Evolutionary conservation across 92 coral and sea anemone species (phyloP).

Genomic region (Porites cylindrica): DNA sequence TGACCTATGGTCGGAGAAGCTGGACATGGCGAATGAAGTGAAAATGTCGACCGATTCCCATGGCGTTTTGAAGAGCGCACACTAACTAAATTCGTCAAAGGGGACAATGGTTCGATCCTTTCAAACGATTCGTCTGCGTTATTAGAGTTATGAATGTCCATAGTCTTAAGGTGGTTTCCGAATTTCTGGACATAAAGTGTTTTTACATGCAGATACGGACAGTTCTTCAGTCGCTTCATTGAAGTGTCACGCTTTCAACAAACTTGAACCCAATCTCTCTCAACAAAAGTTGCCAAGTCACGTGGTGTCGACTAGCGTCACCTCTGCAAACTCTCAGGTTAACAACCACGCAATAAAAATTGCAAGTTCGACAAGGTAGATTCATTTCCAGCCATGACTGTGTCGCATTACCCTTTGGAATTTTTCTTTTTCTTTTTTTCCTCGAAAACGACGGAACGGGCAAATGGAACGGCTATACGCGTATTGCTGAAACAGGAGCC

Average conservation of each 20-base stretch:
- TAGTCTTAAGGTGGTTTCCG: neutral
- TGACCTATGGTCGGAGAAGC: conserved; percentile 32
- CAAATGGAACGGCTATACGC: too few species aligned
- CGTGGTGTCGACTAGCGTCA: too few species aligned
- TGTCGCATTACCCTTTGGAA: too few species aligned
- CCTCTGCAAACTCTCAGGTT: too few species aligned
- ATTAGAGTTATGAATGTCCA: neutral
- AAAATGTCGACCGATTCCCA: conserved; percentile 4
- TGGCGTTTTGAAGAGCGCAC: conserved; percentile 18
- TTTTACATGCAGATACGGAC: neutral
- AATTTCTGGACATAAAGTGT: too few species aligned
- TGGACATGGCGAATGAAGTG: conserved; percentile 13
- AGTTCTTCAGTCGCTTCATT: neutral
- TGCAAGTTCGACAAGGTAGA: too few species aligned
- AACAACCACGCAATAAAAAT: too few species aligned
- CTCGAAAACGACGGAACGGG: too few species aligned
- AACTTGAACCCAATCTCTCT: neutral
- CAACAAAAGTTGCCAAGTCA: neutral
- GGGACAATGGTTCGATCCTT: conserved; percentile 31
- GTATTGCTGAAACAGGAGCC: too few species aligned
- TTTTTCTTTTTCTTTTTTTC: too few species aligned
- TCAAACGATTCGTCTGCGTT: conserved; percentile 3
- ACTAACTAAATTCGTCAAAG: neutral
- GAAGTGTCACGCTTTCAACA: neutral
- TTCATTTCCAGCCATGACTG: too few species aligned